Conservation (phyloP, 2,797 vertebrate species). For the Salmo trutta region DNA sequence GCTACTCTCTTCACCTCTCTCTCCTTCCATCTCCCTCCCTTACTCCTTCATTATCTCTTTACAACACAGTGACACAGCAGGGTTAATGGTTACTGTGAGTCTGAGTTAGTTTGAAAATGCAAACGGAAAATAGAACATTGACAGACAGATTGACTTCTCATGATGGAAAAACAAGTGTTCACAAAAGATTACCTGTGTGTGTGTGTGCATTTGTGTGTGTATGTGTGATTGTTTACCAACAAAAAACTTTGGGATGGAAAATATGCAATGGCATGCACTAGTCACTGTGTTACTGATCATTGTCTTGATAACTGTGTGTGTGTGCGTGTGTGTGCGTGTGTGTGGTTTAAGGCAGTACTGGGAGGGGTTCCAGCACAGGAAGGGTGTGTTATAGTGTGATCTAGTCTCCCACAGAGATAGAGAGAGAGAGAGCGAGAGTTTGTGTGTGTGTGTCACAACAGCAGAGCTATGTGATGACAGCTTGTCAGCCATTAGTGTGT, state of each 20-base stretch:
- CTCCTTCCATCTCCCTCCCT: not conserved
- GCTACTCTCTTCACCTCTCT: not conserved
- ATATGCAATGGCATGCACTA: constrained; percentile 4
- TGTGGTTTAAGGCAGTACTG: constrained; percentile 1
- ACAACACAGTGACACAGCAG: not conserved
- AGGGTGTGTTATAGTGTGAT: constrained; percentile 9
- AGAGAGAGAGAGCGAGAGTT: not conserved
- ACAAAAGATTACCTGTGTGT: not conserved
- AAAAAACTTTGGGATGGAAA: not conserved
- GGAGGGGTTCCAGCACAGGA: constrained; percentile 11
- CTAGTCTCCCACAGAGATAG: not conserved
- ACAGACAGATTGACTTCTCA: not conserved
- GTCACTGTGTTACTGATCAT: constrained; percentile 2
- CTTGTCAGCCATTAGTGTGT: not conserved
- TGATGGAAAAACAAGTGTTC: not conserved
- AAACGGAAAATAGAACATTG: constrained; percentile 9
- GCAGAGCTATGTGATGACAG: not conserved
- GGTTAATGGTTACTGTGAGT: constrained; percentile 2
- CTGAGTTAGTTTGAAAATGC: not conserved
- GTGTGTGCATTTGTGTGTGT: not conserved
- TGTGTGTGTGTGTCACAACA: not conserved
- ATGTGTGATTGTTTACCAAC: not conserved
- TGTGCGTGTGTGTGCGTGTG: not conserved
- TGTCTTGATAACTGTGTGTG: constrained; percentile 1
- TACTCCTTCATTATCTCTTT: not conserved